Evolutionary conservation across 2,888 invertebrate genomes (phyloP).

Genomic region (Holacanthella duospinosa): DNA sequence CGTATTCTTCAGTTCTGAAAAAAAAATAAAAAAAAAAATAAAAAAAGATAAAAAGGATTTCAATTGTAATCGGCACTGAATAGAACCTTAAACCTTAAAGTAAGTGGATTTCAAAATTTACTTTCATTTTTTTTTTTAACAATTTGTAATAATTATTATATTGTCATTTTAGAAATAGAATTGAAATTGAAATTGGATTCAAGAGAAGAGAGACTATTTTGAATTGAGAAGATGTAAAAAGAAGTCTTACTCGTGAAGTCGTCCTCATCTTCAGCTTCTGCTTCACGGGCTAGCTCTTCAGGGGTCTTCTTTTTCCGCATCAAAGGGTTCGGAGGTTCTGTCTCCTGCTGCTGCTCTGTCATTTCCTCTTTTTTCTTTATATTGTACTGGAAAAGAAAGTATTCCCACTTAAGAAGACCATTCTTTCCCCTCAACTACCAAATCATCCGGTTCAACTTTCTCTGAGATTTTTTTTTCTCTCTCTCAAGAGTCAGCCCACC

Average conservation of each 20-base stretch:
- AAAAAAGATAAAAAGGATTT: background rate
- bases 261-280: constrained; percentile 88
- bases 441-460: background rate
- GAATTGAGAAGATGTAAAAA: background rate
- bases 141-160: too few relatives aligned
- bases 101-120: too few relatives aligned
- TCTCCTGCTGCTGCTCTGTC: constrained; percentile 51
- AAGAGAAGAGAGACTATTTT: too few relatives aligned
- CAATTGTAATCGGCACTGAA: too few relatives aligned
- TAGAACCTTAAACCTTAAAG: too few relatives aligned
- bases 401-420: background rate
- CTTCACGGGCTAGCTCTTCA: constrained; percentile 92
- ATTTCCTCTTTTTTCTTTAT: constrained; percentile 96
- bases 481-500: too few relatives aligned
- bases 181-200: too few relatives aligned
- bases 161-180: too few relatives aligned
- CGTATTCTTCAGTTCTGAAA: constrained; percentile 93
- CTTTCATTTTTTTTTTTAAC: too few relatives aligned
- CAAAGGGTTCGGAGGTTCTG: constrained; percentile 75
- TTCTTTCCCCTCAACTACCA: background rate
- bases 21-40: constrained; percentile 37
- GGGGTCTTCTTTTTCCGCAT: constrained; percentile 99
- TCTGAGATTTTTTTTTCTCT: background rate
- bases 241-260: constrained; percentile 75
- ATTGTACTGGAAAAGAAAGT: constrained; percentile 68